These are phyloP conservation scores for Kuschelorhynchus macadamiae DNA, from an alignment of 2,888 invertebrate genomes.

Conservation along the genomic window DNA sequence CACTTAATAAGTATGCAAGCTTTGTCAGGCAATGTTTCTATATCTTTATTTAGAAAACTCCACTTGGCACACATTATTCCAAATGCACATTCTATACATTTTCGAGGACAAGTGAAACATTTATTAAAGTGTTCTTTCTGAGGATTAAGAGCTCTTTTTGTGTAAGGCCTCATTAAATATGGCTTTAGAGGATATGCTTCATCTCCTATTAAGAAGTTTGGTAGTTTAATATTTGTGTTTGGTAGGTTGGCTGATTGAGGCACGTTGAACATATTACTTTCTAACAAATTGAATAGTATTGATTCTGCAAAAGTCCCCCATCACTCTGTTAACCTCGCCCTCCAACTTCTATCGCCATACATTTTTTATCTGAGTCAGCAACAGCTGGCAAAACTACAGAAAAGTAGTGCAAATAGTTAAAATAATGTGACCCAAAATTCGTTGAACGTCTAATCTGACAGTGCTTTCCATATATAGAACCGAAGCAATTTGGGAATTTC, in stretches of 20 bases:
- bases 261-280: constrained; percentile 38
- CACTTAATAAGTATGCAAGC: constrained; percentile 37
- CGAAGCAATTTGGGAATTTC: constrained; percentile 50
- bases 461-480: constrained; percentile 48
- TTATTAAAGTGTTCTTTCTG: constrained; percentile 39
- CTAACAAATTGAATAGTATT: constrained; percentile 41
- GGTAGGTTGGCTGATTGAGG: constrained; percentile 38
- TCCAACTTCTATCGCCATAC: constrained; percentile 49
- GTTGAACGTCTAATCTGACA: constrained; percentile 43
- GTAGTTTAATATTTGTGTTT: constrained; percentile 32
- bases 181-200: constrained; percentile 45
- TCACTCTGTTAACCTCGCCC: constrained; percentile 48
- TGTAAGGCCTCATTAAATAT: constrained; percentile 42
- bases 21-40: constrained; percentile 27
- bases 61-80: constrained; percentile 43
- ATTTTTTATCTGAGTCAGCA: constrained; percentile 46
- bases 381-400: constrained; percentile 49
- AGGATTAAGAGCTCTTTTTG: constrained; percentile 31
- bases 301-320: constrained; percentile 47
- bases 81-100: constrained; percentile 47
- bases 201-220: constrained; percentile 42
- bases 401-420: constrained; percentile 49
- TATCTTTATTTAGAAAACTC: constrained; percentile 40
- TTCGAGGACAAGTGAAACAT: constrained; percentile 38
- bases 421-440: constrained; percentile 37